Conservation (phyloP, 2,888 invertebrate species). For the Actias luna region DNA sequence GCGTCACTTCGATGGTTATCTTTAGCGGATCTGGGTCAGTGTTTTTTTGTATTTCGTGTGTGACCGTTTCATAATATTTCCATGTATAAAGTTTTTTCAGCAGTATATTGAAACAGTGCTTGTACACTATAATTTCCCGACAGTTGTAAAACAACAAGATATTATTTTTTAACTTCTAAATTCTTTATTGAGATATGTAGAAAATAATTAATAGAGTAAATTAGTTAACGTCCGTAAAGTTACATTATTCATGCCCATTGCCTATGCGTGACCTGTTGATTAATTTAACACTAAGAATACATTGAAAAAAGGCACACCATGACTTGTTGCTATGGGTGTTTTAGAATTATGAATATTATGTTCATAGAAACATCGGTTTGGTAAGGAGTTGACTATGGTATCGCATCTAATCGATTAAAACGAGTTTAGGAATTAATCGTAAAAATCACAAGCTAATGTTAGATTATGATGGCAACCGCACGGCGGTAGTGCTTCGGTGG, state of each 20-base stretch:
- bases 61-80: constrained; percentile 39
- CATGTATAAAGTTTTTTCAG: constrained; percentile 31
- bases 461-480: constrained; percentile 38
- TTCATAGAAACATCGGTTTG: constrained; percentile 29
- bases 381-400: constrained; percentile 42
- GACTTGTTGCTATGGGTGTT: not conserved
- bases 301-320: not conserved
- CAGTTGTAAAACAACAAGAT: not conserved
- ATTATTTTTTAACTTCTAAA: not conserved
- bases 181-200: not conserved
- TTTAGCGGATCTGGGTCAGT: constrained; percentile 78
- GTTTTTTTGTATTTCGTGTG: constrained; percentile 72
- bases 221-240: not conserved
- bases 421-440: constrained; percentile 48
- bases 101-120: not conserved
- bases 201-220: not conserved
- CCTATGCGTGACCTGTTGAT: not conserved
- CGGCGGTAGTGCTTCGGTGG: not conserved
- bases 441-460: constrained; percentile 43
- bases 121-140: not conserved
- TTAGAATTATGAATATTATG: constrained; percentile 17
- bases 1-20: constrained; percentile 79
- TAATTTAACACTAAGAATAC: constrained; percentile 1
- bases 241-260: constrained; percentile 1
- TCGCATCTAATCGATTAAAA: constrained; percentile 58